Base-by-base conservation (phyloP, 2,797 vertebrate genomes). In the Acrocephalus scirpaceus region DNA sequence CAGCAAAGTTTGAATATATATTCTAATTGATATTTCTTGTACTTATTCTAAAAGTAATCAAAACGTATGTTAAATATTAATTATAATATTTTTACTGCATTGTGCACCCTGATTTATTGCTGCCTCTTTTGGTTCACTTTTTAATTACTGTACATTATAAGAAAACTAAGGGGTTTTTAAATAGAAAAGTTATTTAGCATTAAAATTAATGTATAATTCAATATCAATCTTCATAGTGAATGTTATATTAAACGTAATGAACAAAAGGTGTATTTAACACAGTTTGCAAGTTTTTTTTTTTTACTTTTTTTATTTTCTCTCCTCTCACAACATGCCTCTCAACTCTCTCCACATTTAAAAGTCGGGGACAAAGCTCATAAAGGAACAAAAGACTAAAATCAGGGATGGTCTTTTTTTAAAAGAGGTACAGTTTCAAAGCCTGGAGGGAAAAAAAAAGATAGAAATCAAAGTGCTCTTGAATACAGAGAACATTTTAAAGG, bases 381-480 rank as follows among this genome's bases (percentile, higher is more conserved):
- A 97, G 97, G 98, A 98, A 98, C 98, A 98, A 98, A 98, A 97
- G 97, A 97, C 96, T 96, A 83, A 98, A 98, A 98, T 98, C 98
- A 97, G 97, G 98, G 98, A 98, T 97, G 96, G 97, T 95, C 98
- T 98, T 98, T 97, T 98, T 98, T 98, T 94, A 98, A 98, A 98
- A 98, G 97, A 98, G 97, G 97, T 97, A 95, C 97, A 96, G 96
- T 98, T 98, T 98, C 98, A 98, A 98, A 98, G 98, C 97, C 97
- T 97, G 94, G 77, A 95, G 95, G 87, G 51, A 76, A 96, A 96
- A 97, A 97, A 96, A 97, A 98, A 98, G 98, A 98, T 98, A 97
- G 93, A 98, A 98, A 98, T 98, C 98, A 98, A 98, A 98, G 98
- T 97, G 96, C 98, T 98, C 97, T 98, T 98, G 98, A 98, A 98